Evolutionary conservation across 2,888 invertebrate species (phyloP), one percentile per base, ranked within the genome.

Genomic region (Cephus rjabovi): DNA sequence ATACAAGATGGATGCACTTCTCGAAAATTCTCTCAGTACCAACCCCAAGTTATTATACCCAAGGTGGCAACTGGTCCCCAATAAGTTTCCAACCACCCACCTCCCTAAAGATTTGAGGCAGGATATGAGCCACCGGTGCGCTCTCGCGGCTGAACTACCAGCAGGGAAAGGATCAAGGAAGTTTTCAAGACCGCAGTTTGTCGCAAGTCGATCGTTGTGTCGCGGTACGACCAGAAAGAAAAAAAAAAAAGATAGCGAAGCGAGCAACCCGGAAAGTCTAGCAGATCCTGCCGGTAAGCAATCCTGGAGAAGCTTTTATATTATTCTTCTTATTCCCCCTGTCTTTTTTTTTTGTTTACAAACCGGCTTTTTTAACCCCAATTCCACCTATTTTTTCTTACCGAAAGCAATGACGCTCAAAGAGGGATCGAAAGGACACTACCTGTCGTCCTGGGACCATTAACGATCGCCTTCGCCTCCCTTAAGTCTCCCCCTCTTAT

Each of bases 181-280:
- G 82, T 81, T 56, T 56, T 81, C 73, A 79, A 77, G 79, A 82
- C 80, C 80, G 83, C 81, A 83, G 82, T 83, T 83, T 83, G 83
- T 81, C 83, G 83, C 82, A 82, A 82, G 81, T 23, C n/a, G n/a
- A 75, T 75, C 69, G 35, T 69, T 73, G 76, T 71, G 40, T 76
- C 74, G 11, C 35, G 35, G 34, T 40, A 31, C 30, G 37, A 33
- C 15, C 12, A 3, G 12, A 35, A 35, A 35, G 12, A 12, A 35
- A 35, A 12, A 73, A n/a, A 35, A 73, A 35, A 35, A 77, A 68
- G 12, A 12, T 37, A 37, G 34, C 70, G 11, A 69, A n/a, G 31
- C 40, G 12, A 15, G 31, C 33, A 35, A 83, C 82, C 77, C 82
- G 79, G 2, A 56, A 56, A 56, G 56, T 23, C 40, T 23, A 56